Evolutionary conservation across 2,797 vertebrate genomes (phyloP).

Genomic region (Emydoidea blandingii): DNA sequence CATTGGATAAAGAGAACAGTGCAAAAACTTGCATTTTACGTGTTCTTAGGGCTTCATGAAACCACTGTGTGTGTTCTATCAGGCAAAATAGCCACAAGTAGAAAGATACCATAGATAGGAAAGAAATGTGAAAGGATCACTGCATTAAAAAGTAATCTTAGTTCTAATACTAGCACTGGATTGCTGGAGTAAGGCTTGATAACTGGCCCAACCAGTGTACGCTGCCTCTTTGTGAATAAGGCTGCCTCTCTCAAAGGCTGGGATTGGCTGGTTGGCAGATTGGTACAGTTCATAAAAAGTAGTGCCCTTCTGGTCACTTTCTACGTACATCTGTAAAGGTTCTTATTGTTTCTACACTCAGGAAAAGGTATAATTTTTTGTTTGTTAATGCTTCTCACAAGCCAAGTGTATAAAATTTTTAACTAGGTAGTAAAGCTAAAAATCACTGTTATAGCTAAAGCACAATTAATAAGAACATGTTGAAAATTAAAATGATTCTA

Average conservation of each 20-base stretch:
- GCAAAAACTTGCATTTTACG: background rate
- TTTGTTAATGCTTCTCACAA: background rate
- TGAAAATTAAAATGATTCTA: slow-evolving; percentile 50
- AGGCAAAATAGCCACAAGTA: background rate
- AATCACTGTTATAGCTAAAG: background rate
- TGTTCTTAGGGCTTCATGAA: background rate
- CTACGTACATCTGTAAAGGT: background rate
- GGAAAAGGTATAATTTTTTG: background rate
- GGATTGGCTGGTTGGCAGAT: background rate
- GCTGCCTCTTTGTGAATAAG: background rate
- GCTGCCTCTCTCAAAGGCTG: background rate
- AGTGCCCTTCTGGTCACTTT: background rate
- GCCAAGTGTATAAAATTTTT: background rate
- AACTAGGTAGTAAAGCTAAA: background rate
- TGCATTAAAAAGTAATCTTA: background rate
- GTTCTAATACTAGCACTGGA: background rate
- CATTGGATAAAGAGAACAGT: background rate
- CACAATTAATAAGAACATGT: background rate
- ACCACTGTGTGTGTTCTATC: background rate
- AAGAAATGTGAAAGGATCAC: background rate
- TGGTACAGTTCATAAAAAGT: background rate
- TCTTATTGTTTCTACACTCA: background rate
- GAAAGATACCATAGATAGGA: background rate
- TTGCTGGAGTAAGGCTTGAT: background rate
- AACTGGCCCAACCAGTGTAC: background rate